A percentile compares a stretch with the other conserved stretches of the same genome.
Conservation (phyloP, 2,113 vertebrate genomes). For the Oncorhynchus masou region DNA sequence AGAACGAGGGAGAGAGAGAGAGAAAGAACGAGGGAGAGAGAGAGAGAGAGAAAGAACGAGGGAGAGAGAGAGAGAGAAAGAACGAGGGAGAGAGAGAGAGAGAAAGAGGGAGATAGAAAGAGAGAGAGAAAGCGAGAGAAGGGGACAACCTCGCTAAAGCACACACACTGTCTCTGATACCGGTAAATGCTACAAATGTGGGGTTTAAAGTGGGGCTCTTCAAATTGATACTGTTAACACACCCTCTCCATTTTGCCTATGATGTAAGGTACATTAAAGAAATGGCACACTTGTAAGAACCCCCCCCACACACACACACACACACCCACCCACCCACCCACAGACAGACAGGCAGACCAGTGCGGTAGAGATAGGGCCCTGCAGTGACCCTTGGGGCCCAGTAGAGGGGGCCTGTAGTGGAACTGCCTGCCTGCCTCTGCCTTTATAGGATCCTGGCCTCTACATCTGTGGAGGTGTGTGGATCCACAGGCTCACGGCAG, state of each 20-base stretch:
- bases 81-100: conserved; percentile 9
- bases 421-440: background rate
- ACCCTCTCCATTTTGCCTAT: background rate
- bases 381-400: background rate
- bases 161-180: conserved; percentile 29
- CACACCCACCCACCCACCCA: too few relatives aligned
- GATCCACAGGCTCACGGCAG: conserved; percentile 1
- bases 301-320: too few relatives aligned
- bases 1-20: too few relatives aligned
- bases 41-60: background rate
- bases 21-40: conserved; percentile 29
- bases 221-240: too few relatives aligned
- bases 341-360: background rate
- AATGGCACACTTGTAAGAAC: too few relatives aligned
- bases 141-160: background rate
- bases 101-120: background rate
- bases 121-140: conserved; percentile 6
- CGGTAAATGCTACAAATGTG: conserved; percentile 50
- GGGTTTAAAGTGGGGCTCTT: conserved; percentile 50
- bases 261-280: too few relatives aligned
- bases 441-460: background rate
- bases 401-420: background rate
- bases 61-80: conserved; percentile 22
- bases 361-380: background rate
- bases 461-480: conserved; percentile 26